Evolutionary conservation across 2,797 vertebrate genomes (phyloP).

Genomic region (Lemur catta): DNA sequence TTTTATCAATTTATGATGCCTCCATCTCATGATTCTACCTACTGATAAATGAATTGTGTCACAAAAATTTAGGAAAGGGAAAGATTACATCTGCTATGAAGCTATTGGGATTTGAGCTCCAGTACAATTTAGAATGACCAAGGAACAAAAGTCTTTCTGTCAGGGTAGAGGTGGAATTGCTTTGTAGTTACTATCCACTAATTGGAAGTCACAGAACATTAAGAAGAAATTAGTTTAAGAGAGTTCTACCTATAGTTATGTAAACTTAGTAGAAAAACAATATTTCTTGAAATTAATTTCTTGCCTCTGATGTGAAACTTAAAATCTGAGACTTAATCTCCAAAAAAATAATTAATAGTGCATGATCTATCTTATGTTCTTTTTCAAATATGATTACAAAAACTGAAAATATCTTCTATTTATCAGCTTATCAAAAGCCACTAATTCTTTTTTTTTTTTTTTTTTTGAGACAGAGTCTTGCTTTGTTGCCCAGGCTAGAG

Average conservation of each 20-base stretch:
- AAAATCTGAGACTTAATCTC: not conserved
- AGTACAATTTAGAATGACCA: not conserved
- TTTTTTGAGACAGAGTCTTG: too few relatives aligned
- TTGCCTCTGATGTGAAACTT: not conserved
- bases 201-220: not conserved
- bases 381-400: not conserved
- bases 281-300: constrained; percentile 1
- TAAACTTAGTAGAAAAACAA: not conserved
- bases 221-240: not conserved
- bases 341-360: not conserved
- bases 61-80: not conserved
- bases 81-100: not conserved
- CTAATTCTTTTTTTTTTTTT: not conserved
- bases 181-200: not conserved
- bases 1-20: not conserved
- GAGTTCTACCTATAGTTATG: not conserved
- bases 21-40: not conserved
- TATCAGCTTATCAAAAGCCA: not conserved
- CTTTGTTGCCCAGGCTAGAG: too few relatives aligned
- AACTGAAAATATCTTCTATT: not conserved
- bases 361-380: not conserved
- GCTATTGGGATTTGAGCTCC: not conserved
- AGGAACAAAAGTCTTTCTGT: not conserved
- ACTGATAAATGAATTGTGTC: not conserved
- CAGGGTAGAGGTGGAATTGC: not conserved